Conservation (phyloP, 2,888 invertebrate species). For the Acanthosepion lycidas region DNA sequence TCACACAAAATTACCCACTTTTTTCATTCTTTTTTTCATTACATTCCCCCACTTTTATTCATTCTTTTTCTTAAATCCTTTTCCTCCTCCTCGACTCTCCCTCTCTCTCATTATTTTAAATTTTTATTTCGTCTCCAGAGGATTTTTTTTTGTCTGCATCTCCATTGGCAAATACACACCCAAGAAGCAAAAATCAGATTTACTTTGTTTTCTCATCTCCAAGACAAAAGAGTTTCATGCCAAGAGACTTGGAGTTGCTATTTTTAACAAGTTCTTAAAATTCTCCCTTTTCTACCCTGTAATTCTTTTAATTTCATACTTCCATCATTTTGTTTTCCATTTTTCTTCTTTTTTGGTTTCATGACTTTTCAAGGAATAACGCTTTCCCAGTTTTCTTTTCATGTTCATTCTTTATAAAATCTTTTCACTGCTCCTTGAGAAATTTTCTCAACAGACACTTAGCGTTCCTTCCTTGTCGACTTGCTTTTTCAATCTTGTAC, state of each 20-base stretch:
- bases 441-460: background rate
- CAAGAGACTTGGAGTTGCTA: background rate
- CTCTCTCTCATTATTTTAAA: too few relatives aligned
- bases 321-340: background rate
- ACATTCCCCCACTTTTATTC: too few relatives aligned
- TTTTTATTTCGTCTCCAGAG: background rate
- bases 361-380: background rate
- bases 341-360: background rate
- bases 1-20: too few relatives aligned
- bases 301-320: constrained; percentile 33
- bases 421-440: background rate
- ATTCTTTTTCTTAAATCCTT: too few relatives aligned
- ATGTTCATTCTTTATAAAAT: background rate
- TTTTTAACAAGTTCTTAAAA: background rate
- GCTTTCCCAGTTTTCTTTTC: background rate
- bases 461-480: background rate
- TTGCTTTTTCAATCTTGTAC: too few relatives aligned
- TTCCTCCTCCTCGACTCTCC: too few relatives aligned
- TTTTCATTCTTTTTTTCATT: too few relatives aligned
- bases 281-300: too few relatives aligned
- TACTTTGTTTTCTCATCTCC: constrained; percentile 4
- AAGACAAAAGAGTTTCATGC: constrained; percentile 33
- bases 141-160: background rate
- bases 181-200: background rate
- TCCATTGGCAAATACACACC: background rate